Evolutionary conservation across 2,888 invertebrate genomes (phyloP).

Genomic region (Tipula helvola): DNA sequence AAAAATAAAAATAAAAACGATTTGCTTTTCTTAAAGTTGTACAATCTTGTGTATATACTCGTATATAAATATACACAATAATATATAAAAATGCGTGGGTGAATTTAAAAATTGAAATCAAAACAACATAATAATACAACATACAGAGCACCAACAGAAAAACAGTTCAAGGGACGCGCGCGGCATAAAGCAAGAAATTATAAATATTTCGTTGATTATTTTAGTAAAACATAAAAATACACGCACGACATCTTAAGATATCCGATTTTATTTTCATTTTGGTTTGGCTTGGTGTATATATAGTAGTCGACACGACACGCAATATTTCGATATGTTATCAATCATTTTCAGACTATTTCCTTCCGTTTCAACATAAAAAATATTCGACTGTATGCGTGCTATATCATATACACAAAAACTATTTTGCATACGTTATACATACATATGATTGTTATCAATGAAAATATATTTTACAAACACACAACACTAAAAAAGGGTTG

Average conservation of each 20-base stretch:
- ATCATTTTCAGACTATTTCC: slow-evolving; percentile 17
- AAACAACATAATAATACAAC: not conserved
- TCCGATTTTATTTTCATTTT: not conserved
- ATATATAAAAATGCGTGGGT: not conserved
- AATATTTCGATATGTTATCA: slow-evolving; percentile 18
- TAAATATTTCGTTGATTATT: slow-evolving; percentile 5
- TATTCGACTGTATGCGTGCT: not conserved
- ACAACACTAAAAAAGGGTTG: not conserved
- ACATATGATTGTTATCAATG: not conserved
- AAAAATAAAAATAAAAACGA: not conserved
- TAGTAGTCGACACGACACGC: slow-evolving; percentile 15
- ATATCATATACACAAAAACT: not conserved
- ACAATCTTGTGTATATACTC: not conserved
- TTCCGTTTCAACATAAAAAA: slow-evolving; percentile 13
- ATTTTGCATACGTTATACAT: not conserved
- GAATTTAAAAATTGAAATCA: not conserved
- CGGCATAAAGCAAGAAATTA: not conserved
- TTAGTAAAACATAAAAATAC: not conserved
- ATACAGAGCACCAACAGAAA: not conserved
- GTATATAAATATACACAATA: not conserved
- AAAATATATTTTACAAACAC: not conserved
- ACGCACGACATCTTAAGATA: slow-evolving; percentile 9
- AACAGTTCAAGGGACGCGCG: slow-evolving; percentile 6
- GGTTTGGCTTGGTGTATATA: not conserved
- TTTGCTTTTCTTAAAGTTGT: not conserved